phyloP scores from a whole-genome alignment of 2,888 invertebrate genomes.

The Ceramica pisi region DNA sequence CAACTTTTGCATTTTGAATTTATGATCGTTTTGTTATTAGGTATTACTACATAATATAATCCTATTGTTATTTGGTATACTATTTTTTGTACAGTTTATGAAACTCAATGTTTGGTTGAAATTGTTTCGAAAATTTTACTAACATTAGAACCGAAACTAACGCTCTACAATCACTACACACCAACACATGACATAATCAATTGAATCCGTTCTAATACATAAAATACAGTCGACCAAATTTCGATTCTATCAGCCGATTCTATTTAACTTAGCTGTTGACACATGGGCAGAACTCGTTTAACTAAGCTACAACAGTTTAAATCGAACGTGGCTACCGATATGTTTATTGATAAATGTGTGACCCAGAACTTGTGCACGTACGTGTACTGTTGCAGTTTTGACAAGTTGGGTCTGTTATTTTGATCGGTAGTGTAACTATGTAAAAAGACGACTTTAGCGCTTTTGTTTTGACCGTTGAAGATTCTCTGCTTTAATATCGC shows the following conservation, averaged over 20 bases:
- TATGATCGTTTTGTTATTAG: too few relatives aligned
- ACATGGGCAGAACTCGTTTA: constrained; percentile 76
- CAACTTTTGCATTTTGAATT: not conserved
- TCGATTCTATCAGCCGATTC: constrained; percentile 66
- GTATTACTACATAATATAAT: too few relatives aligned
- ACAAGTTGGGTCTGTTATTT: constrained; percentile 18
- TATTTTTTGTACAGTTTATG: too few relatives aligned
- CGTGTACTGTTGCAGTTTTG: constrained; percentile 22
- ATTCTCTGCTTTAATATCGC: too few relatives aligned
- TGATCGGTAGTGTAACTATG: not conserved
- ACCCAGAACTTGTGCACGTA: constrained; percentile 26
- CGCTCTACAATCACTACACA: constrained; percentile 6
- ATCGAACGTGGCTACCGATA: constrained; percentile 66
- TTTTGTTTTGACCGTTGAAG: too few relatives aligned
- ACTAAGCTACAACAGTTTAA: constrained; percentile 74
- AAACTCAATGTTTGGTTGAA: not conserved
- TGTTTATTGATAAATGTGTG: constrained; percentile 56
- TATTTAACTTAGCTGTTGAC: constrained; percentile 73
- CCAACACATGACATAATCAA: not conserved
- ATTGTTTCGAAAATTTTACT: not conserved
- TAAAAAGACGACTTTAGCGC: too few relatives aligned
- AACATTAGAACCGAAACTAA: not conserved
- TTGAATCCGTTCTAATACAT: constrained; percentile 31
- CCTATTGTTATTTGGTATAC: not conserved
- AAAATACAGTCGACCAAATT: constrained; percentile 50